A percentile compares a stretch with the other conserved stretches of the same genome.
Evolutionary conservation across 2,797 vertebrate species (phyloP).

Genomic region (Syngnathus rostellatus): DNA sequence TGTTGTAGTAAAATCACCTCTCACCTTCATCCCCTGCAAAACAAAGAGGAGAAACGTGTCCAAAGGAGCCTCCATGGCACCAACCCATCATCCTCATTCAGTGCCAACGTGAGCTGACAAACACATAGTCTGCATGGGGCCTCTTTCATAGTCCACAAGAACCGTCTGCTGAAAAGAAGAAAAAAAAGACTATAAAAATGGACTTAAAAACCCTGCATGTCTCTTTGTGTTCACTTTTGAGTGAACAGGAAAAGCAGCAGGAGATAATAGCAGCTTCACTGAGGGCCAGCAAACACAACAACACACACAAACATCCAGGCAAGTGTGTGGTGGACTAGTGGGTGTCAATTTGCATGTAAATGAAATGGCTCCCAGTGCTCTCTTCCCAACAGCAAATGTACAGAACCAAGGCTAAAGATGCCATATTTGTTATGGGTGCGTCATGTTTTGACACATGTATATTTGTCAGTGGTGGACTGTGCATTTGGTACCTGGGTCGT

Average conservation of each 20-base stretch:
- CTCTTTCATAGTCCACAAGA: constrained; percentile 33
- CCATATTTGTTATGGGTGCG: constrained; percentile 16
- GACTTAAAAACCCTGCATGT: constrained; percentile 27
- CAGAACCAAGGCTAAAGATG: constrained; percentile 31
- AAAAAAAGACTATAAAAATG: constrained; percentile 8
- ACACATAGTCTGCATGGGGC: constrained; percentile 17
- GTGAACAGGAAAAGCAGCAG: constrained; percentile 34
- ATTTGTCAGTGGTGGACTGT: not conserved
- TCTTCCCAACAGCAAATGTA: constrained; percentile 39
- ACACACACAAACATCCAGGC: constrained; percentile 13
- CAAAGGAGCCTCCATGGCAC: constrained; percentile 32
- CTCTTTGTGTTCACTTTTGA: constrained; percentile 39
- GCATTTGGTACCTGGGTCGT: not conserved
- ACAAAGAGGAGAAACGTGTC: constrained; percentile 34
- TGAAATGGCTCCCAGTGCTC: constrained; percentile 47
- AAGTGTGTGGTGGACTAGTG: constrained; percentile 33
- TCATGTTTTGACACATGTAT: constrained; percentile 9
- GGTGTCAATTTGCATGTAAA: constrained; percentile 62
- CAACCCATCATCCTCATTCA: constrained; percentile 21
- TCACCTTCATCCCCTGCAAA: constrained; percentile 39
- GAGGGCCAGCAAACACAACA: constrained; percentile 26
- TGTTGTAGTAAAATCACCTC: constrained; percentile 32
- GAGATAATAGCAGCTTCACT: constrained; percentile 31
- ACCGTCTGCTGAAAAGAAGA: constrained; percentile 26
- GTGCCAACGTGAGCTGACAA: constrained; percentile 30